A percentile compares a stretch with the other conserved stretches of the same genome.
These are phyloP conservation scores for Larimichthys polyactis DNA, from an alignment of 2,113 vertebrate species.

Conservation along the genomic window DNA sequence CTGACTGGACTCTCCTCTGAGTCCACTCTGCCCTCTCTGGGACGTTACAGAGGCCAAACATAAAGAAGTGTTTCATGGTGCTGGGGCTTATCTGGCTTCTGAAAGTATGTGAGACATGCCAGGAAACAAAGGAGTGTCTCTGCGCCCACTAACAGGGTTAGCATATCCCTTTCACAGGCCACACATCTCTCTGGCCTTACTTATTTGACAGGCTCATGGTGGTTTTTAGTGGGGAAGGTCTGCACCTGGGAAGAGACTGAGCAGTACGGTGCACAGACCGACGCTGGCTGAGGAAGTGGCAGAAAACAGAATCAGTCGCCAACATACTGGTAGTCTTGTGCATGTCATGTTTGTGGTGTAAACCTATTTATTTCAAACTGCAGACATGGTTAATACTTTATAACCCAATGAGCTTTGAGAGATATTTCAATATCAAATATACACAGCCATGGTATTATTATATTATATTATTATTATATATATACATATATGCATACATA, in stretches of 20 bases:
- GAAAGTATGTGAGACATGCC: constrained; percentile 97
- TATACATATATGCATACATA: no score
- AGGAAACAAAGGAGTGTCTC: constrained; percentile 93
- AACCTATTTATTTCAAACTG: not conserved
- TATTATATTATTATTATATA: no score
- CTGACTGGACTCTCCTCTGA: constrained; percentile 81
- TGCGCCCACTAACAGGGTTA: constrained; percentile 85
- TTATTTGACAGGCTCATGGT: constrained; percentile 88
- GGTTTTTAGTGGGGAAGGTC: constrained; percentile 54
- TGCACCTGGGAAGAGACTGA: constrained; percentile 65
- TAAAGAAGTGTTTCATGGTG: constrained; percentile 93
- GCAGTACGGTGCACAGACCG: constrained; percentile 20
- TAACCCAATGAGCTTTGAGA: not conserved
- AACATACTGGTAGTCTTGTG: not conserved
- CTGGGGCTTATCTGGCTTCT: constrained; percentile 91
- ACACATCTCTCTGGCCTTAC: constrained; percentile 92
- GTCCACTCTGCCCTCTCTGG: constrained; percentile 84
- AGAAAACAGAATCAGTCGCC: constrained; percentile 4
- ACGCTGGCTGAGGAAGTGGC: constrained; percentile 13
- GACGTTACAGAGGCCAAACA: constrained; percentile 87
- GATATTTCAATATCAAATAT: not conserved
- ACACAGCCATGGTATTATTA: not conserved
- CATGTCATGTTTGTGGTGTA: not conserved
- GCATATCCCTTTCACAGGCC: constrained; percentile 94
- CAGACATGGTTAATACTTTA: not conserved